phyloP scores from a whole-genome alignment of 1,140 invertebrate genomes.

The Panulirus ornatus region DNA sequence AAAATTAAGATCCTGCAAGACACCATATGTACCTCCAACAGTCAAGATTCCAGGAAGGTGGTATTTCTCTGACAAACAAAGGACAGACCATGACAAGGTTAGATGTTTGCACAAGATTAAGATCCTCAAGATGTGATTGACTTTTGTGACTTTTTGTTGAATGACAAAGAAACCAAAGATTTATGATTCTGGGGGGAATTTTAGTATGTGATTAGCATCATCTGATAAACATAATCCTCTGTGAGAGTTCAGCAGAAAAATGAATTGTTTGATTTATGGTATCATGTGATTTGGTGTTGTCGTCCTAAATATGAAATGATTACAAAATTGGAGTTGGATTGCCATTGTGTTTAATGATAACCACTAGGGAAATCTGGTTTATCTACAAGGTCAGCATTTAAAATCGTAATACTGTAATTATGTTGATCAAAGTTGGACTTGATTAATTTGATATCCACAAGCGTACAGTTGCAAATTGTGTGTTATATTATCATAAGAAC shows the following conservation, averaged over 20 bases:
- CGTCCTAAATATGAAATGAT: no score
- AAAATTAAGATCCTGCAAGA: no score
- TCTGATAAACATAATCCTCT: not conserved
- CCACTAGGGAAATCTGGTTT: no score
- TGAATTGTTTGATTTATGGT: conserved; percentile 4
- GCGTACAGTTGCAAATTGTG: no score
- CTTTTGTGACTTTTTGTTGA: not conserved
- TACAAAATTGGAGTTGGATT: no score
- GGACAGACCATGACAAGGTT: not conserved
- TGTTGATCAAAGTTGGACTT: no score
- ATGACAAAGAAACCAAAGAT: not conserved
- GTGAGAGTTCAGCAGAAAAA: not conserved
- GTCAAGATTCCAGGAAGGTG: not conserved
- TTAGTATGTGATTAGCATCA: not conserved
- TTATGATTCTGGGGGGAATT: not conserved
- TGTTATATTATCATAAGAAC: no score
- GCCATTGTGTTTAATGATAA: no score
- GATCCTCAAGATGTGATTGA: not conserved
- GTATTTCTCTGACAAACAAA: not conserved
- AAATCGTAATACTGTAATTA: no score
- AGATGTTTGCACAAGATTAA: not conserved
- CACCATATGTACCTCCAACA: not conserved
- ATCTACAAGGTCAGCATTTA: no score
- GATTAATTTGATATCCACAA: no score
- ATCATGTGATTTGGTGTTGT: not conserved